These are phyloP conservation scores for Limosa lapponica DNA, from an alignment of 2,797 vertebrate genomes.

Conservation along the genomic window DNA sequence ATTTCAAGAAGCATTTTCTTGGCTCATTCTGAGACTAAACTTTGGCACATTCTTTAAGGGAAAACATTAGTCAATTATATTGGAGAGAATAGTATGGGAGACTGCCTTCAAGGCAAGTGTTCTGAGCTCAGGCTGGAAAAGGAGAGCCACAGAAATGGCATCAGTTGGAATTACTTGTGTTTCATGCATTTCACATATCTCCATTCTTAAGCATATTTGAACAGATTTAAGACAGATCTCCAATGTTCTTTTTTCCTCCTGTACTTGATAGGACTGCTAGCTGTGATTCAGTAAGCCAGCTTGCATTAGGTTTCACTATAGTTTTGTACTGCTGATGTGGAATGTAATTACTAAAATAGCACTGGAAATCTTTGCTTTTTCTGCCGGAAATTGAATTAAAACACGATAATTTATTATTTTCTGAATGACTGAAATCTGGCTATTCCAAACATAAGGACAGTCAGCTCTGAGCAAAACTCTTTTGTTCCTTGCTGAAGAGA, in stretches of 20 bases:
- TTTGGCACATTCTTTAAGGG: not conserved
- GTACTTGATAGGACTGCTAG: not conserved
- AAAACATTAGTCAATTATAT: not conserved
- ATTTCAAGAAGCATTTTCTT: not conserved
- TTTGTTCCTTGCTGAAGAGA: not conserved
- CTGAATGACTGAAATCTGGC: not conserved
- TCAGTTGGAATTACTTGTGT: not conserved
- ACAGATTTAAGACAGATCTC: not conserved
- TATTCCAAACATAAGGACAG: not conserved
- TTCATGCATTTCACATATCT: not conserved
- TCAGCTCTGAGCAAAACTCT: not conserved
- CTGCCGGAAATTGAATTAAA: not conserved
- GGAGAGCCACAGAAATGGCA: not conserved
- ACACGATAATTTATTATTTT: not conserved
- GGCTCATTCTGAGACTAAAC: not conserved
- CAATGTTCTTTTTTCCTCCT: not conserved
- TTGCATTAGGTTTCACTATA: not conserved
- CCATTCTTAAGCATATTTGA: not conserved
- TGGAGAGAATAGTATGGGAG: not conserved
- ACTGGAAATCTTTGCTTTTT: not conserved
- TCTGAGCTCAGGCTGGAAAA: not conserved
- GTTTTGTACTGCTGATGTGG: not conserved
- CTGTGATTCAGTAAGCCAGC: not conserved
- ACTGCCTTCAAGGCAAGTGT: not conserved
- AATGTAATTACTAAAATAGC: not conserved